Evolutionary conservation across 2,797 vertebrate species (phyloP).

Genomic region (Rhadinocentrus ornatus): DNA sequence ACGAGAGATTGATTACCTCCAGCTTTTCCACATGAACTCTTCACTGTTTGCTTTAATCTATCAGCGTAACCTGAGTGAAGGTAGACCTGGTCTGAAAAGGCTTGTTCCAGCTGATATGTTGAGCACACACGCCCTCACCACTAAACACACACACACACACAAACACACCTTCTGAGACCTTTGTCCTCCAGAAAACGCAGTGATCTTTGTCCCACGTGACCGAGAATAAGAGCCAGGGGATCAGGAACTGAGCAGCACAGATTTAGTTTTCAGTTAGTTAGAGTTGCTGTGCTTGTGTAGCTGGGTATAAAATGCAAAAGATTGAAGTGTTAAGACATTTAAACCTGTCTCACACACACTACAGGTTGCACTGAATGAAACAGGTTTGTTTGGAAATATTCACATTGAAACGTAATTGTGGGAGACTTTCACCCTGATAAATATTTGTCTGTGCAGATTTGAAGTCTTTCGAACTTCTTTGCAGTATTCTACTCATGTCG

Average conservation of each 20-base stretch:
- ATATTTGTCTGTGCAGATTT: background rate
- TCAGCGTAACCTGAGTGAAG: slow-evolving; percentile 63
- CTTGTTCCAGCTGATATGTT: slow-evolving; percentile 58
- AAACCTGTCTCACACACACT: background rate
- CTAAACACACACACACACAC: slow-evolving; percentile 24
- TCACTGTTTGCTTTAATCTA: slow-evolving; percentile 70
- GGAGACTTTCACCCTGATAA: background rate
- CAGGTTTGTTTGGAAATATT: background rate
- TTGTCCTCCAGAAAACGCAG: slow-evolving; percentile 68
- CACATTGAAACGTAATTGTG: background rate
- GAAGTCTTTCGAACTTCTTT: too few species aligned
- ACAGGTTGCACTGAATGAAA: too few species aligned
- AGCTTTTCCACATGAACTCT: slow-evolving; percentile 56
- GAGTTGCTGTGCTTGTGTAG: background rate
- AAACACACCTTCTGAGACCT: slow-evolving; percentile 73
- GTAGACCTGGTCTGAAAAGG: slow-evolving; percentile 65
- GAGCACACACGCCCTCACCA: slow-evolving; percentile 42
- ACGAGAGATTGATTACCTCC: slow-evolving; percentile 56
- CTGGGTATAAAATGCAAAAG: background rate
- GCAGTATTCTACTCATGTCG: too few species aligned
- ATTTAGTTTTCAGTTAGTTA: slow-evolving; percentile 3
- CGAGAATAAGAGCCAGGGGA: background rate
- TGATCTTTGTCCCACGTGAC: slow-evolving; percentile 61
- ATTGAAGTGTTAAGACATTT: background rate
- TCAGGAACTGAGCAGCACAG: slow-evolving; percentile 9